Evolutionary conservation across 92 coral and sea anemone species (phyloP).

Genomic region (Phymanthus crucifer): DNA sequence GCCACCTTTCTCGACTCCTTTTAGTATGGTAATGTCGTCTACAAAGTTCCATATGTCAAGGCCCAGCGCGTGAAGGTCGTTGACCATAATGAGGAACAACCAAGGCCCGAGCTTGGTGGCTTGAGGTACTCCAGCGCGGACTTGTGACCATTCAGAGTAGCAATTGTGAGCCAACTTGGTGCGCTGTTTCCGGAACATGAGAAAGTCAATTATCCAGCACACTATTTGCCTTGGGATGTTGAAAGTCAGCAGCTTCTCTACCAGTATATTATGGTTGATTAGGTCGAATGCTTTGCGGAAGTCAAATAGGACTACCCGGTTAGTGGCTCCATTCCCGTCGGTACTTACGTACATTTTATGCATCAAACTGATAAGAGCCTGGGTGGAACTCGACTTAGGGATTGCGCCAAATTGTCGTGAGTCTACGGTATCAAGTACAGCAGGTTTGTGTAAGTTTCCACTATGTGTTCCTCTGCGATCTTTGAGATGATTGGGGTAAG

Average conservation of each 20-base stretch:
- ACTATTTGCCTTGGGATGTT: neutral
- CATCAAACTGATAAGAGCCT: neutral
- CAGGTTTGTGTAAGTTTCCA: too few relatives aligned
- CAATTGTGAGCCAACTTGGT: constrained; percentile 22
- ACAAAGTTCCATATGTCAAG: constrained; percentile 35
- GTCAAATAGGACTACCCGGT: constrained; percentile 28
- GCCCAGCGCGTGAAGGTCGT: constrained; percentile 15
- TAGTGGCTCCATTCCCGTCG: constrained; percentile 40
- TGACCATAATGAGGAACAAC: constrained; percentile 33
- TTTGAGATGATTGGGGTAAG: too few relatives aligned
- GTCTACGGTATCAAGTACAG: too few relatives aligned
- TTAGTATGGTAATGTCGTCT: constrained; percentile 23
- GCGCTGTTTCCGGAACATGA: neutral
- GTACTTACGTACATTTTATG: neutral
- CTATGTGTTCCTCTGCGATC: too few relatives aligned
- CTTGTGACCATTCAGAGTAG: constrained; percentile 1
- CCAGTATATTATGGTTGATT: constrained; percentile 25
- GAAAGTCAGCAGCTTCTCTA: neutral
- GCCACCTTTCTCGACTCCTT: neutral
- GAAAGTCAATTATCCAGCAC: constrained; percentile 25
- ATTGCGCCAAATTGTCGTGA: neutral
- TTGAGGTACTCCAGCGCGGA: constrained; percentile 38
- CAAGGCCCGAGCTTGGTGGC: constrained; percentile 30
- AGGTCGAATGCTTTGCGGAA: constrained; percentile 45
- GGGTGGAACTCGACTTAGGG: neutral